Conservation (phyloP, 2,113 vertebrate species). For the Phoenicopterus ruber region DNA sequence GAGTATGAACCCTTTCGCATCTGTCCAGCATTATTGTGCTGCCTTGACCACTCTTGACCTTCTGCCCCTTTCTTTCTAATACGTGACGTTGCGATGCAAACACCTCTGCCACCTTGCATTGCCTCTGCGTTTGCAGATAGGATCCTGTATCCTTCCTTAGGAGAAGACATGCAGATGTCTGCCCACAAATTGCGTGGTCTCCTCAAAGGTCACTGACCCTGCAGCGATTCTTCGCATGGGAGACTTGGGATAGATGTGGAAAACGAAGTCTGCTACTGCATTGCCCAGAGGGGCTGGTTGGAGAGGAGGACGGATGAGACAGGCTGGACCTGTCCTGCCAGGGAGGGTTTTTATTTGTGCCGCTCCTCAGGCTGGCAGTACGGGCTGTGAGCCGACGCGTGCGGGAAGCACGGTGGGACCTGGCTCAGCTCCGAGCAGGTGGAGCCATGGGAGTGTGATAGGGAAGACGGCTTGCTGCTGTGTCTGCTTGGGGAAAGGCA, state of each 20-base stretch:
- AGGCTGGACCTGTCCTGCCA: background rate
- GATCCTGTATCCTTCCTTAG: background rate
- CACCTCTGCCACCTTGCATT: background rate
- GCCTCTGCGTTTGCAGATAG: background rate
- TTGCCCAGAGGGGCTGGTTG: background rate
- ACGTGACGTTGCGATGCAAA: rapidly evolving
- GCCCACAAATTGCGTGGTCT: background rate
- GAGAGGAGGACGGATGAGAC: background rate
- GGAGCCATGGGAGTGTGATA: background rate
- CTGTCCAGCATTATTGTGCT: background rate
- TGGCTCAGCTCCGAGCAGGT: background rate
- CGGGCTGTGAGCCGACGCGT: background rate
- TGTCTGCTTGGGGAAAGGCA: background rate
- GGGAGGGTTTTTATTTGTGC: background rate
- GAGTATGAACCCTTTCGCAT: background rate
- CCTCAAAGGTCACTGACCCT: background rate
- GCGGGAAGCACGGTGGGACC: background rate
- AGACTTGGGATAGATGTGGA: background rate
- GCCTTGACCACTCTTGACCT: background rate
- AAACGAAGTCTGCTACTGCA: background rate
- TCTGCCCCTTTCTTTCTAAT: background rate
- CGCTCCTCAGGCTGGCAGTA: rapidly evolving
- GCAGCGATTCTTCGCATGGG: background rate
- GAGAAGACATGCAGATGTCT: background rate
- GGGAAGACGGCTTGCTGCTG: background rate